Evolutionary conservation across 2,113 vertebrate genomes (phyloP).

Genomic region (Psettodes erumei): DNA sequence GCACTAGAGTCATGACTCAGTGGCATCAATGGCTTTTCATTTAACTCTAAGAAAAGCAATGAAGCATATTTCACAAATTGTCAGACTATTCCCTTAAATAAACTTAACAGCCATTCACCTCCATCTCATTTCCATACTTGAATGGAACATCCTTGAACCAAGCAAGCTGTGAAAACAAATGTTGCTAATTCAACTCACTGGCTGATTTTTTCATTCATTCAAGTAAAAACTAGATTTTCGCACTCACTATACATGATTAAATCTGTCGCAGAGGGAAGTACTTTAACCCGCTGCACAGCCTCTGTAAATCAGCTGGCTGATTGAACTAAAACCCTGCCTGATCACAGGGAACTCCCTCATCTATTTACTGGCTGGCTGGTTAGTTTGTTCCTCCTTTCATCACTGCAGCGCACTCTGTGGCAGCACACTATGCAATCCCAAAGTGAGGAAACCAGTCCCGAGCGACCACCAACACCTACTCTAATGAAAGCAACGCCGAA

Average conservation of each 20-base stretch:
- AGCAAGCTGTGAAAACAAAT: constrained; percentile 19
- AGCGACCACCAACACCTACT: constrained; percentile 37
- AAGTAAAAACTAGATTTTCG: constrained; percentile 26
- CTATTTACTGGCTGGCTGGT: constrained; percentile 52
- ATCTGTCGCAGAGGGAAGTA: constrained; percentile 8
- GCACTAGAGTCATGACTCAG: too few relatives aligned
- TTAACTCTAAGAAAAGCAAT: neutral
- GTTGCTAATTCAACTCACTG: constrained; percentile 1
- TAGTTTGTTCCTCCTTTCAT: constrained; percentile 51
- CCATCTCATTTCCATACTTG: neutral
- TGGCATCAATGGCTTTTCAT: neutral
- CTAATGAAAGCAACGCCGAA: constrained; percentile 64
- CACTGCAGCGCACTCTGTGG: neutral
- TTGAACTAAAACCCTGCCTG: constrained; percentile 26
- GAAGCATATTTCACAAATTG: neutral
- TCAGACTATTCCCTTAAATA: constrained; percentile 6
- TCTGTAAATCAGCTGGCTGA: constrained; percentile 54
- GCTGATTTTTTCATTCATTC: constrained; percentile 11
- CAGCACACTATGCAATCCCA: constrained; percentile 27
- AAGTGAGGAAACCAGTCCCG: constrained; percentile 40
- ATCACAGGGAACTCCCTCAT: constrained; percentile 51
- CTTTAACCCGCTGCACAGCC: constrained; percentile 23
- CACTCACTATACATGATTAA: constrained; percentile 28
- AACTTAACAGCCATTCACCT: too few relatives aligned
- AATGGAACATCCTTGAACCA: neutral